Evolutionary conservation across 2,113 vertebrate species (phyloP).

Genomic region (Saccopteryx leptura): DNA sequence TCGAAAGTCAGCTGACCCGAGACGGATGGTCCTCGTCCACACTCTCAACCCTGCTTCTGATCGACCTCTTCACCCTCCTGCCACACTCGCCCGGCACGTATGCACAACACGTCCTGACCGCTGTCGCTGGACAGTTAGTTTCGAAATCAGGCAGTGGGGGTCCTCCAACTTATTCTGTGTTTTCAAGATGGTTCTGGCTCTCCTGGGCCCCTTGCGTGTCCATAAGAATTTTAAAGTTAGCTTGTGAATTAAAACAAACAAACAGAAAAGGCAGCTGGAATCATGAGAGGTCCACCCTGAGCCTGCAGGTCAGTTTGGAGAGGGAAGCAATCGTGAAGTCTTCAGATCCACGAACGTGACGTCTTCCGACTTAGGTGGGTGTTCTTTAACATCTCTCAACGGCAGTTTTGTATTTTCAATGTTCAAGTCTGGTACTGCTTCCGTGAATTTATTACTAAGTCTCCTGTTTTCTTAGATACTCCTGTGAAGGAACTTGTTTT

Average conservation of each 20-base stretch:
- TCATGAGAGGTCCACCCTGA: neutral
- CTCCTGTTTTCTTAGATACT: neutral
- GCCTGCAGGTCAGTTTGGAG: neutral
- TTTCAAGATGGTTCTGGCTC: neutral
- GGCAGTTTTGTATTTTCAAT: neutral
- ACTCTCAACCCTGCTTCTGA: no score
- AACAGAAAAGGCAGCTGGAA: neutral
- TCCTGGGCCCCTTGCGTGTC: neutral
- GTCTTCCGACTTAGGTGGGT: neutral
- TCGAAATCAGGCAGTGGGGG: neutral
- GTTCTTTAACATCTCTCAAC: neutral
- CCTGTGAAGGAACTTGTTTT: neutral
- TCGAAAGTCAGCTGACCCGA: neutral
- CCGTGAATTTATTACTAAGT: neutral
- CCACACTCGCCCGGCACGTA: neutral
- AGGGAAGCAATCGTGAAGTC: no score
- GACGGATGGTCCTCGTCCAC: neutral
- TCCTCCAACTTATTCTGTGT: neutral
- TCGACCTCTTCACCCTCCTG: neutral
- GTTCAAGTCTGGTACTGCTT: neutral
- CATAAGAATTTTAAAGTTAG: neutral
- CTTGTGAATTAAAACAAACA: neutral
- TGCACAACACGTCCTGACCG: neutral
- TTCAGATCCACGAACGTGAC: neutral
- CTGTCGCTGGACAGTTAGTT: neutral